phyloP scores from a whole-genome alignment of 2,797 vertebrate genomes.

The Xenops minutus region DNA sequence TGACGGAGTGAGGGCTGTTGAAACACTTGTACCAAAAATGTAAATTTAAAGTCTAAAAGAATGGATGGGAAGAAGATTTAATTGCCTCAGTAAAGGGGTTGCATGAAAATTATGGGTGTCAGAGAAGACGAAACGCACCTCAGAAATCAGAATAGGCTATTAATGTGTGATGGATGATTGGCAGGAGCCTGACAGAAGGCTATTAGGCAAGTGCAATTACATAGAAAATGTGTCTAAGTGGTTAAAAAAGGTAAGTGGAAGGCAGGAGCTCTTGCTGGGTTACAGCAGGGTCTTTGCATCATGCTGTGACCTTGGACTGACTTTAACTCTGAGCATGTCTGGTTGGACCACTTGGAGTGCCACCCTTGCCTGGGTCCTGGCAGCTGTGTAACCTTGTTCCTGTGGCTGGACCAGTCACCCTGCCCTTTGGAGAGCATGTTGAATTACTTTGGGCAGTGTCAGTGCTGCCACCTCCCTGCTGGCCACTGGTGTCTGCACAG shows the following conservation, averaged over 20 bases:
- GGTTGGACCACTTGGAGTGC: neutral
- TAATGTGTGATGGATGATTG: neutral
- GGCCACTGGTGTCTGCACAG: neutral
- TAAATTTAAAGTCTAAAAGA: slow-evolving; percentile 19
- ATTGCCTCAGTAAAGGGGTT: slow-evolving; percentile 49
- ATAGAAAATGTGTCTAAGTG: neutral
- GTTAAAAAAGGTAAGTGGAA: neutral
- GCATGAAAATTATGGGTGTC: slow-evolving; percentile 28
- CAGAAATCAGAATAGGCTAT: slow-evolving; percentile 6
- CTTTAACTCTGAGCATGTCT: neutral
- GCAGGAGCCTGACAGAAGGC: slow-evolving; percentile 30
- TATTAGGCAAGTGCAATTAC: neutral
- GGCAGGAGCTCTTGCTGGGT: neutral
- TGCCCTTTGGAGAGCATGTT: neutral
- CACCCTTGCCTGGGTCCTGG: neutral
- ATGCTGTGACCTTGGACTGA: neutral
- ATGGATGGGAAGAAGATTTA: slow-evolving; percentile 11
- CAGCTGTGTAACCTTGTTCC: accelerated
- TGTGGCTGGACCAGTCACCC: neutral
- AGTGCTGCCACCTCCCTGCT: neutral
- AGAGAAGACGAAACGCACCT: slow-evolving; percentile 27
- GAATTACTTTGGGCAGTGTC: neutral
- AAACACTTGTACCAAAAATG: slow-evolving; percentile 32
- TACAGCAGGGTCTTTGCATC: neutral
- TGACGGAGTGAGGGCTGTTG: neutral